Conservation (phyloP, 2,113 vertebrate genomes). For the Trematocara unimaculatum region DNA sequence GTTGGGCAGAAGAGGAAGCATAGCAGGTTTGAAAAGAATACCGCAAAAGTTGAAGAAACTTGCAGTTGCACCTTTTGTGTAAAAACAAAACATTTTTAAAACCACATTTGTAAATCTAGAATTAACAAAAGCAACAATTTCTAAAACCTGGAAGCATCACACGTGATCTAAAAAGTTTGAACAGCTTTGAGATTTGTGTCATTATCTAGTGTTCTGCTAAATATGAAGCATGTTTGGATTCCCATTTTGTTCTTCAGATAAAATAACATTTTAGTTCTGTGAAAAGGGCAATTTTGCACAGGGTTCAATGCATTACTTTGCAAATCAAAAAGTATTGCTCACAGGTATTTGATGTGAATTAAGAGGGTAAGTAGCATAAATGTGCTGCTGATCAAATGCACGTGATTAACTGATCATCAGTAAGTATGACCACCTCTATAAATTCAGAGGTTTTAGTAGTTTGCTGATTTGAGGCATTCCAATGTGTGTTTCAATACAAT, state of each 20-base stretch:
- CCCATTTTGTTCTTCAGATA: not conserved
- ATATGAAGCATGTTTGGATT: not conserved
- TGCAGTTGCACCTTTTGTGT: not conserved
- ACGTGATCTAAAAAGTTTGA: not conserved
- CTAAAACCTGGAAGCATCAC: not conserved
- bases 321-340: not conserved
- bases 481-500: not conserved
- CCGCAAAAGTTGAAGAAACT: fast-evolving
- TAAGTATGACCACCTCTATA: not conserved
- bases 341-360: not conserved
- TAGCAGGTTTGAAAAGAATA: not conserved
- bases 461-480: not conserved
- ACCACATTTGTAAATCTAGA: not conserved
- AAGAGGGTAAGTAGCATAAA: not conserved
- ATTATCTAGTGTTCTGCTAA: not conserved
- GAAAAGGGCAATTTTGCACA: not conserved
- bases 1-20: not conserved
- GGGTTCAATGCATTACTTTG: not conserved
- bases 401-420: not conserved
- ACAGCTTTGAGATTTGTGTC: not conserved
- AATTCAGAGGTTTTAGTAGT: not conserved
- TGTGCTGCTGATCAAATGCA: not conserved
- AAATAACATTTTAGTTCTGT: not conserved
- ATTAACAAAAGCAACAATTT: not conserved
- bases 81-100: not conserved